A percentile compares a stretch with the other conserved stretches of the same genome.
Conservation (phyloP, 2,113 vertebrate species). For the Aphelocoma coerulescens region DNA sequence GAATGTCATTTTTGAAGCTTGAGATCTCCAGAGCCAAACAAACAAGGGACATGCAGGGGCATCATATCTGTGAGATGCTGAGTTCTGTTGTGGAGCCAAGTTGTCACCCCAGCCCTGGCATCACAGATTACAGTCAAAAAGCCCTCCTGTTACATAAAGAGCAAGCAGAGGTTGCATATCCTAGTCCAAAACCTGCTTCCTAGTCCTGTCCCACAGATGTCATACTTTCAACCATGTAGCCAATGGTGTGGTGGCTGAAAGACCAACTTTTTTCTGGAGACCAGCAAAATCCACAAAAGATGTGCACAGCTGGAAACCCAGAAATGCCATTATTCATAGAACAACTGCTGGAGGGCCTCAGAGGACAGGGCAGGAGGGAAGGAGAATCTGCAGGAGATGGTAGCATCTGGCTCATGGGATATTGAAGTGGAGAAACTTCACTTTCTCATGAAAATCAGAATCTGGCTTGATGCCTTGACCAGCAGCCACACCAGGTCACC, state of each 20-base stretch:
- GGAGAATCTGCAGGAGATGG: neutral
- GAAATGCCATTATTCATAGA: neutral
- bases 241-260: neutral
- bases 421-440: neutral
- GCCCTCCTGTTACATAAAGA: neutral
- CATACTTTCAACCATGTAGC: fast-evolving
- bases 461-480: neutral
- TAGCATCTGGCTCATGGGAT: neutral
- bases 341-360: neutral
- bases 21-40: neutral
- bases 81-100: neutral
- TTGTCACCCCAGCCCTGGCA: neutral
- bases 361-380: neutral
- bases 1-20: neutral
- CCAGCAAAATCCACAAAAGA: neutral
- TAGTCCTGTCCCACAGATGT: neutral
- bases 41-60: fast-evolving
- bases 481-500: neutral
- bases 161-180: neutral
- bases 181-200: neutral
- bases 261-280: neutral
- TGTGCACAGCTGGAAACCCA: neutral
- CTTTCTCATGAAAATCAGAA: neutral
- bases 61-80: neutral
- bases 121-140: neutral